Conservation (phyloP, 2,888 invertebrate genomes). For the Cephus nigrinus region DNA sequence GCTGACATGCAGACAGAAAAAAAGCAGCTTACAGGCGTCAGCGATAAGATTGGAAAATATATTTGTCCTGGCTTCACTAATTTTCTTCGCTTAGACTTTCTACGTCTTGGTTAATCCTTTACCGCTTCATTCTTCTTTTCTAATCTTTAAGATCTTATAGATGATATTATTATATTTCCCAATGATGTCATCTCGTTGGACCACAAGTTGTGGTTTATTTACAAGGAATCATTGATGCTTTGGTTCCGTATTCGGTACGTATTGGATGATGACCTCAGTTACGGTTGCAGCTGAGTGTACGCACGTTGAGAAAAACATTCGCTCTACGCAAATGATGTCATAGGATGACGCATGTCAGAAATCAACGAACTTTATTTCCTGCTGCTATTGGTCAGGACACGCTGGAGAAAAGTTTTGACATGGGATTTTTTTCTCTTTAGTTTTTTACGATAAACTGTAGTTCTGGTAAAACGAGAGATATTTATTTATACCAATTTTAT, state of each 20-base stretch:
- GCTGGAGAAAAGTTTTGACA: not conserved
- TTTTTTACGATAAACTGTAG: not conserved
- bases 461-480: conserved; percentile 3
- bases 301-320: conserved; percentile 3
- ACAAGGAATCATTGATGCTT: not conserved
- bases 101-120: not conserved
- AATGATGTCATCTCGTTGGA: not conserved
- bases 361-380: conserved; percentile 21
- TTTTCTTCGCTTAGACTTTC: not conserved
- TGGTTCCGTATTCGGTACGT: conserved; percentile 8
- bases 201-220: not conserved
- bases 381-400: not conserved
- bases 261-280: conserved; percentile 19
- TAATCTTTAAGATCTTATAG: not conserved
- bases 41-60: not conserved
- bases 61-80: not conserved
- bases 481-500: not conserved
- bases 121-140: not conserved
- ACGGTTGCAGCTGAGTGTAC: not conserved
- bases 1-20: not conserved
- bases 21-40: not conserved
- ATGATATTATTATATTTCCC: not conserved
- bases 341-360: conserved; percentile 18
- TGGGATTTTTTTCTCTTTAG: not conserved
- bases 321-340: conserved; percentile 18